Evolutionary conservation across 1,140 invertebrate genomes (phyloP).

Genomic region (Asbolus verrucosus): DNA sequence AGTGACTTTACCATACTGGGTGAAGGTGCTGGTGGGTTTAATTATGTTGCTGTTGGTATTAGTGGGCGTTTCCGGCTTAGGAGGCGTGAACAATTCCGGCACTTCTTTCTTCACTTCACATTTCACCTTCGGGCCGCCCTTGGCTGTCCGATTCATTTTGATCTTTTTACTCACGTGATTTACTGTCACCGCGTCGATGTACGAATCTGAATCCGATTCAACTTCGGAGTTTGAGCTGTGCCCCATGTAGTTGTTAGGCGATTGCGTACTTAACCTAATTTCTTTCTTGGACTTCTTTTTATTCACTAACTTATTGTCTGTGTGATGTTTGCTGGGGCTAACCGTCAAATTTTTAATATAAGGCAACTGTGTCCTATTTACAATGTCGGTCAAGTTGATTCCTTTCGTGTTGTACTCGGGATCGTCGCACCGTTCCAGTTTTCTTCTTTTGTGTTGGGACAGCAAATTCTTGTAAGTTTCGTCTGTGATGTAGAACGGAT

Average conservation of each 20-base stretch:
- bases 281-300: constrained; percentile 37
- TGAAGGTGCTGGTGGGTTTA: constrained; percentile 45
- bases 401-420: constrained; percentile 59
- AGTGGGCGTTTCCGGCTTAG: constrained; percentile 15
- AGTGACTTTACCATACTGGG: constrained; percentile 61
- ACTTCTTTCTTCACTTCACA: constrained; percentile 58
- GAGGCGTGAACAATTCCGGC: constrained; percentile 47
- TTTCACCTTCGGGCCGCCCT: constrained; percentile 47
- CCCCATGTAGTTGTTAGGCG: constrained; percentile 44
- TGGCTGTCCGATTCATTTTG: constrained; percentile 12
- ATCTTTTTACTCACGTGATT: constrained; percentile 44
- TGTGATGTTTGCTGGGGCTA: constrained; percentile 49
- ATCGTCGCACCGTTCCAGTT: constrained; percentile 67
- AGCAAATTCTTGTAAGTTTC: constrained; percentile 78
- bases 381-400: constrained; percentile 58
- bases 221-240: constrained; percentile 63
- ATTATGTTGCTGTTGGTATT: constrained; percentile 26
- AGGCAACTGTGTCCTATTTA: constrained; percentile 63
- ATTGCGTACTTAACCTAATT: constrained; percentile 38
- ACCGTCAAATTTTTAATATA: constrained; percentile 64
- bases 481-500: constrained; percentile 71
- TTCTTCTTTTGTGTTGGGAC: constrained; percentile 73
- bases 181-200: constrained; percentile 56
- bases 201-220: constrained; percentile 60
- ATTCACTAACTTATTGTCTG: constrained; percentile 46